Evolutionary conservation across 2,797 vertebrate genomes (phyloP).

Genomic region (Hippoglossus hippoglossus): DNA sequence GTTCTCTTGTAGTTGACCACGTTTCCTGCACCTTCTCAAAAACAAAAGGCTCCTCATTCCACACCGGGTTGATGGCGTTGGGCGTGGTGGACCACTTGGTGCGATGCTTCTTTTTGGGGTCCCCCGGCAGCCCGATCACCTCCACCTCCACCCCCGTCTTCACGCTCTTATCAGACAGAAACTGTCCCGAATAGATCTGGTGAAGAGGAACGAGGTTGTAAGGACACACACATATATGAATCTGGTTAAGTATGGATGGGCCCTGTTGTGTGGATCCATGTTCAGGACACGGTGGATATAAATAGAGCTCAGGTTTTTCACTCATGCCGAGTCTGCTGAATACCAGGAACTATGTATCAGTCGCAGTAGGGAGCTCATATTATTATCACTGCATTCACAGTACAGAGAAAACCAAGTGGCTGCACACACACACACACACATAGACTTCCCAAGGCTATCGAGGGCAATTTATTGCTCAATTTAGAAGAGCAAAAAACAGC

Average conservation of each 20-base stretch:
- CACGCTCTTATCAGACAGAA: slow-evolving; percentile 93
- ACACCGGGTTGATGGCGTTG: slow-evolving; percentile 96
- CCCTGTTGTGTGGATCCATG: slow-evolving; percentile 25
- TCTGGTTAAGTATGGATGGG: slow-evolving; percentile 6
- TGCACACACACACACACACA: slow-evolving; percentile 15
- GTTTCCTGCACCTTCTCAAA: slow-evolving; percentile 92
- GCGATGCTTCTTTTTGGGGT: slow-evolving; percentile 94
- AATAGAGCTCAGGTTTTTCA: slow-evolving; percentile 49
- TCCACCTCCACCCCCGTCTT: slow-evolving; percentile 95
- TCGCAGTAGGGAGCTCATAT: slow-evolving; percentile 51
- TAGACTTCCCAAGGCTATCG: slow-evolving; percentile 2
- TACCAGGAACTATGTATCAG: slow-evolving; percentile 57
- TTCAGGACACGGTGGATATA: slow-evolving; percentile 44
- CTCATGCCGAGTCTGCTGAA: slow-evolving; percentile 40
- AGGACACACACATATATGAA: slow-evolving; percentile 3
- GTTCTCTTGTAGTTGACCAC: no score
- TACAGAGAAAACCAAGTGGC: slow-evolving; percentile 6
- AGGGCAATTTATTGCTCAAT: slow-evolving; percentile 25
- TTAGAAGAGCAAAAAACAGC: slow-evolving; percentile 24
- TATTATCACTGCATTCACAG: slow-evolving; percentile 33
- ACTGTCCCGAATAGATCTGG: slow-evolving; percentile 96
- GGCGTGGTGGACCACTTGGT: slow-evolving; percentile 90
- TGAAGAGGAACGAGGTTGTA: background rate
- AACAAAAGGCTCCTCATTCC: slow-evolving; percentile 97
- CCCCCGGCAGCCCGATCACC: slow-evolving; percentile 92